A percentile compares a stretch with the other conserved stretches of the same genome.
These are phyloP conservation scores for Cynopterus sphinx DNA, from an alignment of 2,797 vertebrate genomes.

Conservation along the genomic window DNA sequence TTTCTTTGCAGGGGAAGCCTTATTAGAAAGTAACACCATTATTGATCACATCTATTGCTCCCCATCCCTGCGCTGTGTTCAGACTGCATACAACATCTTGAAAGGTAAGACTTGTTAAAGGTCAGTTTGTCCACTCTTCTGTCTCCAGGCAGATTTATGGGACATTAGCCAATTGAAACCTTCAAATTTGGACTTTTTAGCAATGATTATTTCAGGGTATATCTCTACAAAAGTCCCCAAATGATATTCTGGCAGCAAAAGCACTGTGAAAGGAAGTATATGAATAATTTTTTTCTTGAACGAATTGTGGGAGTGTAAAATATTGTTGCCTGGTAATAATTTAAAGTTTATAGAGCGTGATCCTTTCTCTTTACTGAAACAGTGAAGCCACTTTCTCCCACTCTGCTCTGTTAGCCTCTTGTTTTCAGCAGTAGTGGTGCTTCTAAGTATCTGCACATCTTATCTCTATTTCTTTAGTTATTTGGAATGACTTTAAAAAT, in stretches of 20 bases:
- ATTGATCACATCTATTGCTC: slow-evolving; percentile 97
- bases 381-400: not conserved
- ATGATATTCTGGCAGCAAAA: not conserved
- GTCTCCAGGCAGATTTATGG: not conserved
- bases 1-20: slow-evolving; percentile 91
- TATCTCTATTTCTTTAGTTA: not conserved
- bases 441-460: not conserved
- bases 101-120: slow-evolving; percentile 87
- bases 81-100: slow-evolving; percentile 96
- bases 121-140: not conserved
- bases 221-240: not conserved
- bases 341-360: not conserved
- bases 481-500: not conserved
- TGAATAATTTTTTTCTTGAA: not conserved
- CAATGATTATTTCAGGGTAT: not conserved
- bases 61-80: slow-evolving; percentile 96
- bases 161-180: not conserved
- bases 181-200: slow-evolving; percentile 1
- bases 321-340: not conserved
- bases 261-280: not conserved
- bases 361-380: not conserved
- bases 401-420: not conserved
- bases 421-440: not conserved
- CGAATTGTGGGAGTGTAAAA: not conserved
- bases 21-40: slow-evolving; percentile 92